Base-by-base conservation (phyloP, 2,888 invertebrate species). In the Ornithoptera priamus region DNA sequence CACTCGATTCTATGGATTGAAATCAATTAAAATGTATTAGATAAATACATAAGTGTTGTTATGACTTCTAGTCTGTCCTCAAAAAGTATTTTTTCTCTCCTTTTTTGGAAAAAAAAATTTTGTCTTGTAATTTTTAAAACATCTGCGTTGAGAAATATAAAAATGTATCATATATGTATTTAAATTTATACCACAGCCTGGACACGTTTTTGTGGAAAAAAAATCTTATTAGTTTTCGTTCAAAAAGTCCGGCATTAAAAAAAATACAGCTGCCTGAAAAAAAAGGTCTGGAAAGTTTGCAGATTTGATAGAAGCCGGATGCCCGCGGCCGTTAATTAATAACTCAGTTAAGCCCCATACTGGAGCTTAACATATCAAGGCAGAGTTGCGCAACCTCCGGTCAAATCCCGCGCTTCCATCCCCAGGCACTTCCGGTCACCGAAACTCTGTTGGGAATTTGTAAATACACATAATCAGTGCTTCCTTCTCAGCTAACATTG, bases 271-370 rank as follows among this genome's bases (percentile, higher is more conserved):
- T 56, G 60, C 58, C 59, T 46, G 61, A 30, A 56, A 61, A 50
- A 22, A 70, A 63, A 68, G 63, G 30, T 70, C 60, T 67, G 61
- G 61, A 68, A 64, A 67, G 67, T 71, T 68, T 42, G 68, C 72
- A 71, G 77, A 79, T 83, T 81, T 76, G 81, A 81, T 81, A 81
- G 78, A 73, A 78, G 78, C 82, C 88, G 88, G 86, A 86, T 81
- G 85, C 79, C 78, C 76, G 83, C 76, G 82, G 85, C 83, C 85
- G 84, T 89, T 90, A 90, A 90, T 90, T 91, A 90, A 89, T 90
- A 87, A 90, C 85, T 85, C 82, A 84, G 88, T 86, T 86, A 86
- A 89, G 85, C 85, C 83, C 78, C 82, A 76, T 84, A 84, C 84
- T 81, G 81, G 81, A 86, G 89, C 86, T 89, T 85, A 89, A 88